phyloP scores from a whole-genome alignment of 1,140 invertebrate species.

The Lamellibrachia luymesi region DNA sequence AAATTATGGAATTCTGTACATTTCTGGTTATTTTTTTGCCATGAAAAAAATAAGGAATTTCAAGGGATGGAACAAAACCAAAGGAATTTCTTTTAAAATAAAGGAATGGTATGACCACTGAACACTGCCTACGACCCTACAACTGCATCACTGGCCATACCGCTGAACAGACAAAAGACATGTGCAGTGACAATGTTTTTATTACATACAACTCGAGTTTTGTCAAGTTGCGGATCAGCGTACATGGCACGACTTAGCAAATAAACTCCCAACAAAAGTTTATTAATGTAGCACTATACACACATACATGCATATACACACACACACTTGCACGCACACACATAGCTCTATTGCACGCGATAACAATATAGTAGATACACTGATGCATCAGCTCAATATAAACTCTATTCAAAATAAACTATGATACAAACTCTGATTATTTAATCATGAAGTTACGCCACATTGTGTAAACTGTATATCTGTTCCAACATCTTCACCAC shows the following conservation, averaged over 20 bases:
- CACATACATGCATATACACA: not conserved
- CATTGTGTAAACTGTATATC: too few species aligned
- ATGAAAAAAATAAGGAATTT: too few species aligned
- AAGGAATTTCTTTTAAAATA: too few species aligned
- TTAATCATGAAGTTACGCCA: not conserved
- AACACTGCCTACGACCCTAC: not conserved
- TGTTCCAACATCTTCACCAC: not conserved
- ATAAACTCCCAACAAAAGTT: not conserved
- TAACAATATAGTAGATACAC: not conserved
- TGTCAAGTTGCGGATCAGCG: not conserved
- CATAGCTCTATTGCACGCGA: not conserved
- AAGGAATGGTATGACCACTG: too few species aligned
- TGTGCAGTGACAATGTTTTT: not conserved
- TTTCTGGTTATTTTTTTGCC: too few species aligned
- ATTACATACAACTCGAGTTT: not conserved
- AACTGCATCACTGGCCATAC: too few species aligned
- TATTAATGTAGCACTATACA: not conserved
- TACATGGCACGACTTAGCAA: not conserved
- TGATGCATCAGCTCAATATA: not conserved
- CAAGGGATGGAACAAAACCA: too few species aligned
- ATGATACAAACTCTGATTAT: not conserved
- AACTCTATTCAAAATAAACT: not conserved
- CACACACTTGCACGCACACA: not conserved
- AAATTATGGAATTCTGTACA: too few species aligned
- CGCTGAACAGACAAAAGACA: not conserved